Evolutionary conservation across 1,140 invertebrate genomes (phyloP), one percentile per base, ranked within the genome.

Genomic region (Cheumatopsyche charites): DNA sequence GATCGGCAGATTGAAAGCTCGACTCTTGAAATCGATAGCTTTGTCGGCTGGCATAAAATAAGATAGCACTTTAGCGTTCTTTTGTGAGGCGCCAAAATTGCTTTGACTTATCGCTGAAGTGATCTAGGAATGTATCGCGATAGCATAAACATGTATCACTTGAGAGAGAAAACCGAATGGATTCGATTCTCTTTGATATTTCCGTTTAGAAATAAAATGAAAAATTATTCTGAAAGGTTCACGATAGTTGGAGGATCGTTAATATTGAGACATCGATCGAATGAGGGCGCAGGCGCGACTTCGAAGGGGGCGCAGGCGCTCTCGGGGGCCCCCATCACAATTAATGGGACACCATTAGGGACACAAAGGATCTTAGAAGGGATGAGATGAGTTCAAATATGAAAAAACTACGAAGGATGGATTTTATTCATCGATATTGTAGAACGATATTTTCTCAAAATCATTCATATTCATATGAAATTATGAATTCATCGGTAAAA

Each of bases 311-410:
- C 55, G 55, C 55, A 58, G 12, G 62, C 41, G 23, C 58, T 17
- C 12, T 42, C 13, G 45, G 29, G 29, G 36, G 12, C 15, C 36
- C 17, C 12, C 62, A 29, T 21, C 19, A 63, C 29, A 63, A 63
- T 63, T 63, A 63, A 63, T 63, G 23, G 26, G 19, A 12, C 23
- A 15, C 58, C 58, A 62, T 62, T 62, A 62, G 58, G 23, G 23
- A 25, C 58, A 62, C 23, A 29, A 62, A 62, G 23, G 26, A 21
- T 62, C 26, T 15, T 19, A 49, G 13, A n/a, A 19, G 3, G 4
- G 3, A 25, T 26, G 12, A 25, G 26, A 62, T 13, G 23, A 62
- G 23, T 29, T 25, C 11, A 58, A 58, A n/a, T n/a, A 58, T 58
- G 17, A 58, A 19, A 58, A 58, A 58, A 58, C 1, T n/a, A n/a